Conservation (phyloP, 2,113 vertebrate species). For the human region GRCh38 chr16:61382501-61383000, state of each 20-base stretch:
- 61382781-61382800: background rate
- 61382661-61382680: conserved; percentile 69
- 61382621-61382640: conserved; percentile 51
- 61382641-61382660: conserved; percentile 57
- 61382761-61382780: conserved; percentile 19
- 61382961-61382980: background rate
- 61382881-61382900: background rate
- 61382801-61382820: background rate
- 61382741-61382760: conserved; percentile 52
- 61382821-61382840: background rate
- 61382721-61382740: conserved; percentile 60
- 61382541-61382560: conserved; percentile 66
- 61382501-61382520: conserved; percentile 63
- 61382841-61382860: background rate
- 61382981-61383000: background rate
- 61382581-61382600: conserved; percentile 65
- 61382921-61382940: background rate
- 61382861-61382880: background rate
- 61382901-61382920: background rate
- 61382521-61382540: conserved; percentile 68
- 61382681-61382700: conserved; percentile 65
- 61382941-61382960: background rate
- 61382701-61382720: conserved; percentile 59
- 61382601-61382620: conserved; percentile 61
- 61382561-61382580: conserved; percentile 63